These are phyloP conservation scores for Pseudocheirus occidentalis DNA, from an alignment of 2,797 vertebrate species.

Conservation along the genomic window DNA sequence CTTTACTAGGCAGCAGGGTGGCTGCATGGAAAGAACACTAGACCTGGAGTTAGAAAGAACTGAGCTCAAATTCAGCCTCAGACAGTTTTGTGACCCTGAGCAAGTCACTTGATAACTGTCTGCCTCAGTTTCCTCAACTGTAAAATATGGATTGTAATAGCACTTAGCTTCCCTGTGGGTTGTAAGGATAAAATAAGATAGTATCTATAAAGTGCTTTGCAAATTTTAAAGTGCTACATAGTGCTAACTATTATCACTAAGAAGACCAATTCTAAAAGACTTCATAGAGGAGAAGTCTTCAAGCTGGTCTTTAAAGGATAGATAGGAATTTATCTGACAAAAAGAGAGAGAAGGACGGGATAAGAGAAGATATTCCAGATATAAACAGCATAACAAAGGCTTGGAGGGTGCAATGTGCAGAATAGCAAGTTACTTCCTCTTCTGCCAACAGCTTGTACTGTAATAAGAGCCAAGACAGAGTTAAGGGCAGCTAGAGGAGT, in stretches of 20 bases:
- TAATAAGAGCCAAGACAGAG: neutral
- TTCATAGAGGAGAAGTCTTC: neutral
- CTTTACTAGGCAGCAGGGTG: neutral
- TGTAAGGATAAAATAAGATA: neutral
- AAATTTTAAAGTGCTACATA: neutral
- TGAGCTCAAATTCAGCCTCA: too few relatives aligned
- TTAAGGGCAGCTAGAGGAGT: conserved; percentile 28
- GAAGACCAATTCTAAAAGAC: neutral
- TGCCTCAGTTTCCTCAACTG: neutral
- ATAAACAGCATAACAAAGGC: neutral
- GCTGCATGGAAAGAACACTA: neutral
- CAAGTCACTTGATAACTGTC: neutral
- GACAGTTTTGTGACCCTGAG: neutral
- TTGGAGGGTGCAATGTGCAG: neutral
- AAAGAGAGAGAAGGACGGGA: neutral
- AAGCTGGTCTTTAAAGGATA: neutral
- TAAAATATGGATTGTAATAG: neutral
- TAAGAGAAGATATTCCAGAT: neutral
- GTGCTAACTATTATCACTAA: neutral
- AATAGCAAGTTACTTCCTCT: neutral
- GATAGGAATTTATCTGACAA: neutral
- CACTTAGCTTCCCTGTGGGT: neutral
- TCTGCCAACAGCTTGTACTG: neutral
- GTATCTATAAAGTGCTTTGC: too few relatives aligned
- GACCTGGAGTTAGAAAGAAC: neutral